Evolutionary conservation across 2,113 vertebrate species (phyloP).

Genomic region (Butastur rufipennis): DNA sequence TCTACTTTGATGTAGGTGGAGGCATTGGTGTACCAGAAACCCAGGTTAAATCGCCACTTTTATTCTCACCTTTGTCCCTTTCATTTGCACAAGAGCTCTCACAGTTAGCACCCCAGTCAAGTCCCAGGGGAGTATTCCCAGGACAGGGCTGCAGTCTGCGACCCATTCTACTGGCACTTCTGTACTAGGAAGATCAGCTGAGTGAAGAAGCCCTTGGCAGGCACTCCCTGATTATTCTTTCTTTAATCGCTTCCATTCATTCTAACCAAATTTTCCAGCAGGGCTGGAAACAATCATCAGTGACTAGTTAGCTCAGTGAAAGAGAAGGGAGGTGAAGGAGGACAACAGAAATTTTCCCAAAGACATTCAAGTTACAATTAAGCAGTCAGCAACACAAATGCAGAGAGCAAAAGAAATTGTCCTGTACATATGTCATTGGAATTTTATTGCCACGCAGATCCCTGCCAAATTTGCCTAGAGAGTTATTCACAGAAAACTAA

Average conservation of each 20-base stretch:
- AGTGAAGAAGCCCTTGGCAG: background rate
- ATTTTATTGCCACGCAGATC: background rate
- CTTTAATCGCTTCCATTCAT: constrained; percentile 22
- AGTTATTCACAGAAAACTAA: background rate
- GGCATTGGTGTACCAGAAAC: background rate
- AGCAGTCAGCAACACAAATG: background rate
- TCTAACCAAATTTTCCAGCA: background rate
- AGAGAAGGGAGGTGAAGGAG: background rate
- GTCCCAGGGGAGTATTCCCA: background rate
- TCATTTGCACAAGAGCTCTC: background rate
- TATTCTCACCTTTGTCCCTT: background rate
- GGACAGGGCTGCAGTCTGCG: background rate
- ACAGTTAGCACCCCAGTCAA: fast-evolving
- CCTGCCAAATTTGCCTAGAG: background rate
- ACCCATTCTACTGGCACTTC: background rate
- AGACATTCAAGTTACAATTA: background rate
- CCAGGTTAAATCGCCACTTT: background rate
- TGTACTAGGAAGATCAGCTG: fast-evolving
- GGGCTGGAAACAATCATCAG: background rate
- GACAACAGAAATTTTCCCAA: background rate
- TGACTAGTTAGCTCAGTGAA: background rate
- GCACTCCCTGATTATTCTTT: background rate
- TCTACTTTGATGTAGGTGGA: background rate
- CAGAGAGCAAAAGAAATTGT: background rate
- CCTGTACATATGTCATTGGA: background rate